phyloP scores from a whole-genome alignment of 1,140 invertebrate species.

The Anagrus nilaparvatae region DNA sequence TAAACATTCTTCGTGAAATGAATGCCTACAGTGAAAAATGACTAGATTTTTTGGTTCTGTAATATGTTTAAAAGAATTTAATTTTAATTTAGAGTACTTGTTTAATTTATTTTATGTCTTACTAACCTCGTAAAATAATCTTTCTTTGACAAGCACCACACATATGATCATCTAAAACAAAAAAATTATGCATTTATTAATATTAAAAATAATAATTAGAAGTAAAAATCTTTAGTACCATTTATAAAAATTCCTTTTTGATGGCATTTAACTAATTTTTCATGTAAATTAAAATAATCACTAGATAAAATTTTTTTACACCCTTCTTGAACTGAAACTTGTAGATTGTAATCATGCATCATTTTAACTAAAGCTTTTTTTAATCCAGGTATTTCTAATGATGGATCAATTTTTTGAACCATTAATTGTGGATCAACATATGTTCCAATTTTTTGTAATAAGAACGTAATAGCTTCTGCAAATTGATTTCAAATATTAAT shows the following conservation, averaged over 20 bases:
- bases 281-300: conserved; percentile 84
- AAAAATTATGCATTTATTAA: background rate
- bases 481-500: conserved; percentile 13
- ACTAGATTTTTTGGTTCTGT: conserved; percentile 59
- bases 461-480: conserved; percentile 62
- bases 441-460: conserved; percentile 74
- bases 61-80: conserved; percentile 1
- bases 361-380: conserved; percentile 89
- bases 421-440: conserved; percentile 84
- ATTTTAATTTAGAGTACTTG: background rate
- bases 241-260: conserved; percentile 63
- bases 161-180: conserved; percentile 51
- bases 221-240: conserved; percentile 32
- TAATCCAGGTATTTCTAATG: conserved; percentile 78
- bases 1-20: conserved; percentile 75
- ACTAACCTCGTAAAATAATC: conserved; percentile 56
- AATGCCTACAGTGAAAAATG: conserved; percentile 82
- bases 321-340: conserved; percentile 81
- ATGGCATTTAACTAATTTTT: conserved; percentile 66
- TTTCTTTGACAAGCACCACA: conserved; percentile 67
- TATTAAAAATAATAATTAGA: conserved; percentile 3
- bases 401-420: conserved; percentile 72
- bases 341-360: conserved; percentile 89
- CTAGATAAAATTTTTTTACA: conserved; percentile 78
- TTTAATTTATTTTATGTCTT: conserved; percentile 1